Conservation (phyloP, 2,888 invertebrate species). For the Aelia acuminata region DNA sequence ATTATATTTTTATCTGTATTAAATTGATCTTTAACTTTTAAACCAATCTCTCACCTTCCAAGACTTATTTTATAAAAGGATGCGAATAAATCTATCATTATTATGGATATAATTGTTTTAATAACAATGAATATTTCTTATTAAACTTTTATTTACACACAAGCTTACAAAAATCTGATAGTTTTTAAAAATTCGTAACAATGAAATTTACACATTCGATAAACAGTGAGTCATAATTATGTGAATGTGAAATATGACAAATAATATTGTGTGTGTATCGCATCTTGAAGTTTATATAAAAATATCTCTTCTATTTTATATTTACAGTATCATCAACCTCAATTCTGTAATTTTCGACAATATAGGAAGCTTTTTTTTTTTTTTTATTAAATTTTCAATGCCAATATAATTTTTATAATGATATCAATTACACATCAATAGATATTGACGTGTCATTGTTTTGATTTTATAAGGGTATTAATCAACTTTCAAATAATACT, state of each 20-base stretch:
- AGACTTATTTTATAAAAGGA: too few species aligned
- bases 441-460: background rate
- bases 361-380: background rate
- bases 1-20: too few species aligned
- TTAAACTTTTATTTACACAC: background rate
- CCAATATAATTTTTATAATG: background rate
- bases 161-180: background rate
- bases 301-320: background rate
- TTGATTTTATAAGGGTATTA: background rate
- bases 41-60: too few species aligned
- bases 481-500: background rate
- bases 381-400: background rate
- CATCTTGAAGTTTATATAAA: background rate
- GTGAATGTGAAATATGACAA: background rate
- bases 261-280: background rate
- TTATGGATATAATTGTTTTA: background rate
- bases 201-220: background rate
- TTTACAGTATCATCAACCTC: background rate
- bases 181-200: background rate
- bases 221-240: background rate
- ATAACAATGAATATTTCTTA: background rate
- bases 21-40: too few species aligned
- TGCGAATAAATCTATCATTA: too few species aligned
- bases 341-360: background rate
- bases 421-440: background rate